Base-by-base conservation (phyloP, 2,797 vertebrate genomes). In the Enoplosus armatus region DNA sequence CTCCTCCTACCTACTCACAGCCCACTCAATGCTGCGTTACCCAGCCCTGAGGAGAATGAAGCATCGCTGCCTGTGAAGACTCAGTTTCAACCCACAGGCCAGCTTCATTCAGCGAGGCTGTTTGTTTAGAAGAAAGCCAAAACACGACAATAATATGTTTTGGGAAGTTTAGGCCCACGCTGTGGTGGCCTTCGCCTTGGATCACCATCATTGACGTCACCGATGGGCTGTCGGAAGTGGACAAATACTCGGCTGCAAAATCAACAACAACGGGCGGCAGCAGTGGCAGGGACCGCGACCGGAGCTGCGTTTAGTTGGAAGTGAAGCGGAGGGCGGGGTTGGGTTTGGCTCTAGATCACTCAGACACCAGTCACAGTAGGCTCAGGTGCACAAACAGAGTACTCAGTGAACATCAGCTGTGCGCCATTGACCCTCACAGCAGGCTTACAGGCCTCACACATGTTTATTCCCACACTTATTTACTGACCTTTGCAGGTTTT, bases 401-500 rank as follows among this genome's bases (percentile, higher is more conserved):
- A 10, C 51, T 65, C 39, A 63, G 71, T 72, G 55, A 61, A 26
- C 53, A 22, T 51, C 31, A 66, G 2, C 50, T 1, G 2, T 56
- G 50, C 60, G 33, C 24, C 45, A 6, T 1, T 22, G 43, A 70
- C 51, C 55, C 64, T 43, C 18, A 29, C 18, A 29, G 6, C 22
- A 29, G 20, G 15, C 14, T 29, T 18, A 9, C 26, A 48, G 53
- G 43, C 64, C 37, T 41, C 75, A 65, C 27, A 74, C 35, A 59
- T 62, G 22, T 14, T 73, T 1, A 63, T 8, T 62, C 24, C 29
- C 31, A 71, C 29, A 58, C 48, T 64, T 70, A 43, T 77, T 56
- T 1, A 91, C 97, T 97, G 92, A 99, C 98, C 98, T 99, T 99
- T 99, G 93, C 98, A 99, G 2, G 98, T 99, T 94, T 99, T 99